These are phyloP conservation scores for Lordiphosa stackelbergi DNA, from an alignment of 1,140 invertebrate genomes.

Conservation along the genomic window DNA sequence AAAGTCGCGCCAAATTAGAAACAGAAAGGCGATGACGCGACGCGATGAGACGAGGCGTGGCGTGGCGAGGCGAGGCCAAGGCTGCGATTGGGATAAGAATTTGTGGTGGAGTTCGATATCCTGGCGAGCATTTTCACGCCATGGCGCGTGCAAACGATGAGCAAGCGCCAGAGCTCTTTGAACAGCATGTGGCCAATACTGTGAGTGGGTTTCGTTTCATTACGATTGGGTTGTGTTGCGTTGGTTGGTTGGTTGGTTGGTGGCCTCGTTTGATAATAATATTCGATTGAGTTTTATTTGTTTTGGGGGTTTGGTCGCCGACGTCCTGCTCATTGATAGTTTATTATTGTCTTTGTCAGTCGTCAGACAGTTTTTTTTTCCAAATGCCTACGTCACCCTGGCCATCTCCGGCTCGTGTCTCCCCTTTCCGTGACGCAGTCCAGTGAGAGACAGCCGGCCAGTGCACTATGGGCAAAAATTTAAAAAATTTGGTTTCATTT, in stretches of 20 bases:
- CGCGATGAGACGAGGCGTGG: slow-evolving; percentile 1
- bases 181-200: slow-evolving; percentile 69
- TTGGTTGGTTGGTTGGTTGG: slow-evolving; percentile 18
- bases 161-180: slow-evolving; percentile 19
- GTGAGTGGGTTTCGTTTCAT: slow-evolving; percentile 38
- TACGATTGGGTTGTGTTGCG: slow-evolving; percentile 24
- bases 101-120: slow-evolving; percentile 27
- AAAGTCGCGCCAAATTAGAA: slow-evolving; percentile 72
- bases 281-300: slow-evolving; percentile 74
- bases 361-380: slow-evolving; percentile 38
- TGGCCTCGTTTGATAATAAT: slow-evolving; percentile 66
- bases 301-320: slow-evolving; percentile 52
- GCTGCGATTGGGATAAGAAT: slow-evolving; percentile 42
- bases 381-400: slow-evolving; percentile 43
- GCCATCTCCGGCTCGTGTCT: not conserved
- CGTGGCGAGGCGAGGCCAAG: slow-evolving; percentile 16
- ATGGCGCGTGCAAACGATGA: slow-evolving; percentile 21
- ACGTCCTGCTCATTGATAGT: slow-evolving; percentile 51
- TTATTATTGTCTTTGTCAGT: slow-evolving; percentile 64
- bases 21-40: slow-evolving; percentile 52
- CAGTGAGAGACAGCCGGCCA: not conserved
- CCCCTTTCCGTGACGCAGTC: slow-evolving; percentile 41
- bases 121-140: slow-evolving; percentile 40
- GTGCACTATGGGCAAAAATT: no score
- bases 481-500: no score